Evolutionary conservation across 2,797 vertebrate genomes (phyloP).

Genomic region (Lophotriccus pileatus): DNA sequence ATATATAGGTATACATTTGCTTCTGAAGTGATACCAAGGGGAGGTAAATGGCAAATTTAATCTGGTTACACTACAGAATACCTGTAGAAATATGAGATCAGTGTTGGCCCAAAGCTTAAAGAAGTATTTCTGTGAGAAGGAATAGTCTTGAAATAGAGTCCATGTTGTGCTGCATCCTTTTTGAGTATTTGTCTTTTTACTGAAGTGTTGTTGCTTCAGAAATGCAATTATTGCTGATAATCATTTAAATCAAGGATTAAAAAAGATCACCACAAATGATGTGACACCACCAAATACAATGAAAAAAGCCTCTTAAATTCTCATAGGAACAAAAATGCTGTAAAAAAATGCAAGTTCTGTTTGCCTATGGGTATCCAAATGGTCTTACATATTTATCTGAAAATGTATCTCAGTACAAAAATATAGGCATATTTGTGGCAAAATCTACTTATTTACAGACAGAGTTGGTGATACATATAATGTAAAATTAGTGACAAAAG

Average conservation of each 20-base stretch:
- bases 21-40: background rate
- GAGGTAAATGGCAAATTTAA: background rate
- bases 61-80: background rate
- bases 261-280: background rate
- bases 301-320: background rate
- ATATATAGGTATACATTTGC: background rate
- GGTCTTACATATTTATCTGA: background rate
- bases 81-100: background rate
- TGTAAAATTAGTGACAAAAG: background rate
- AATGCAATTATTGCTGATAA: background rate
- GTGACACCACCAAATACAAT: background rate
- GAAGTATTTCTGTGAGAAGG: background rate
- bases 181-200: background rate
- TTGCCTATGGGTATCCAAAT: background rate
- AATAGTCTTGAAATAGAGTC: background rate
- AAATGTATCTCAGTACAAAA: background rate
- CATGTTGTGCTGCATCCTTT: background rate
- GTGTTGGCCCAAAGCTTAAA: background rate
- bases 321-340: background rate
- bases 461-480: background rate
- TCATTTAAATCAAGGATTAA: background rate
- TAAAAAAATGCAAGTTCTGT: background rate
- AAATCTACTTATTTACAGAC: background rate
- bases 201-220: background rate
- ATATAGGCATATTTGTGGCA: background rate